phyloP scores from a whole-genome alignment of 30 jellyfish, hydroid and myxozoan species.

The Aurelia sp. region DNA sequence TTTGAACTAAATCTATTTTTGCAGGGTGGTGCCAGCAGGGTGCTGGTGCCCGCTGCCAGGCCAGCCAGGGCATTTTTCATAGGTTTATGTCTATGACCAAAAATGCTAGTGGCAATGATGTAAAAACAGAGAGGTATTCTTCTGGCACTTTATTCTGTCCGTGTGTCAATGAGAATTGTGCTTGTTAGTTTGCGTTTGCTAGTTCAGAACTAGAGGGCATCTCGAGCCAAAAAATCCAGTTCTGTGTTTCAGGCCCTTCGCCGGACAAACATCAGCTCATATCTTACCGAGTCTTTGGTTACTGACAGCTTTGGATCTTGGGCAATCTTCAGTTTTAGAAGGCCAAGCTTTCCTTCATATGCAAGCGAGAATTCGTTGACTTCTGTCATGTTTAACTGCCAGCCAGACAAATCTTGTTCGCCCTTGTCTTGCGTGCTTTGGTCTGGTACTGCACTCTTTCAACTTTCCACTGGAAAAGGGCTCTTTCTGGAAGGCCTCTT shows the following conservation, averaged over 20 bases:
- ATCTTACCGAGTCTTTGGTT: constrained; percentile 56
- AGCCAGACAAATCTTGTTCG: too few species aligned
- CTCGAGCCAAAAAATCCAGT: neutral
- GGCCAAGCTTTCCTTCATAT: constrained; percentile 68
- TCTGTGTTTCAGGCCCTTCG: neutral
- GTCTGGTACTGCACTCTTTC: too few species aligned
- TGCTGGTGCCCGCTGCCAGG: neutral
- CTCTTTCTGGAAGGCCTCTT: neutral
- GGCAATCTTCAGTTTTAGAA: constrained; percentile 40
- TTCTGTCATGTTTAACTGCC: constrained; percentile 21
- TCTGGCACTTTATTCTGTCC: too few species aligned
- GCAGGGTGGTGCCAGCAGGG: neutral
- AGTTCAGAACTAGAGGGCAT: neutral
- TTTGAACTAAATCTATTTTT: too few species aligned
- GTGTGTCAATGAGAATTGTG: too few species aligned
- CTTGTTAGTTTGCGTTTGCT: too few species aligned
- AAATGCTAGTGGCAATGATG: too few species aligned
- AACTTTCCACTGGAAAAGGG: too few species aligned
- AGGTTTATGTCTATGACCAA: too few species aligned
- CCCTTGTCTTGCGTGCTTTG: too few species aligned
- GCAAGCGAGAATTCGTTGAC: constrained; percentile 39
- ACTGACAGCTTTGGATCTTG: constrained; percentile 43
- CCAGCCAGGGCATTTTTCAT: too few species aligned
- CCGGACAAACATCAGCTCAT: neutral
- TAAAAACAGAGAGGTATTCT: too few species aligned